phyloP scores from a whole-genome alignment of 1,140 invertebrate species.

The Bombyx mandarina region DNA sequence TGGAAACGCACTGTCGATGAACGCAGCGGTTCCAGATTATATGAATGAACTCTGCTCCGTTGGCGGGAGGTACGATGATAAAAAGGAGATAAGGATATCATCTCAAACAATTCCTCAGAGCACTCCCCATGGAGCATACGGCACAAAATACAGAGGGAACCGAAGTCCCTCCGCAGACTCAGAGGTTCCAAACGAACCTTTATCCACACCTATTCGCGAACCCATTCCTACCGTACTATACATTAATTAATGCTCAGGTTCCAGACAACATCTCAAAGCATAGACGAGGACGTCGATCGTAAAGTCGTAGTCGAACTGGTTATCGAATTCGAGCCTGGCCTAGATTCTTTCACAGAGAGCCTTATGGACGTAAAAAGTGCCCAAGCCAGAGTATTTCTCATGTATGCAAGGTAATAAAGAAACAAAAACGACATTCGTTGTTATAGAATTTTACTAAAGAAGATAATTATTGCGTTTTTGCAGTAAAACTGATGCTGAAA shows the following conservation, averaged over 20 bases:
- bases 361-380: conserved; percentile 85
- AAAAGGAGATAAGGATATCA: too few relatives aligned
- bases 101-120: too few relatives aligned
- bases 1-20: too few relatives aligned
- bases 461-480: conserved; percentile 11
- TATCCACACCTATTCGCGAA: background rate
- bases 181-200: too few relatives aligned
- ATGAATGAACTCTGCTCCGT: too few relatives aligned
- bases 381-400: conserved; percentile 91
- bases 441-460: background rate
- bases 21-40: too few relatives aligned
- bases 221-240: background rate
- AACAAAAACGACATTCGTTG: background rate
- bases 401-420: conserved; percentile 87
- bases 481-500: conserved; percentile 90
- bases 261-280: conserved; percentile 75
- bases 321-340: conserved; percentile 90
- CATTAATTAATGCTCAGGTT: conserved; percentile 44
- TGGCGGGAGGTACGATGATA: too few relatives aligned
- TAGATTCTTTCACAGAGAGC: conserved; percentile 85
- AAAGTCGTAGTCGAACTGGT: conserved; percentile 86
- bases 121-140: too few relatives aligned
- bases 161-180: too few relatives aligned
- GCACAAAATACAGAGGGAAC: too few relatives aligned
- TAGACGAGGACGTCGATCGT: conserved; percentile 74